Percentiles rank a stretch among this genome's conserved stretches.
Conservation (phyloP, 2,888 invertebrate genomes). For the Deilephila elpenor region DNA sequence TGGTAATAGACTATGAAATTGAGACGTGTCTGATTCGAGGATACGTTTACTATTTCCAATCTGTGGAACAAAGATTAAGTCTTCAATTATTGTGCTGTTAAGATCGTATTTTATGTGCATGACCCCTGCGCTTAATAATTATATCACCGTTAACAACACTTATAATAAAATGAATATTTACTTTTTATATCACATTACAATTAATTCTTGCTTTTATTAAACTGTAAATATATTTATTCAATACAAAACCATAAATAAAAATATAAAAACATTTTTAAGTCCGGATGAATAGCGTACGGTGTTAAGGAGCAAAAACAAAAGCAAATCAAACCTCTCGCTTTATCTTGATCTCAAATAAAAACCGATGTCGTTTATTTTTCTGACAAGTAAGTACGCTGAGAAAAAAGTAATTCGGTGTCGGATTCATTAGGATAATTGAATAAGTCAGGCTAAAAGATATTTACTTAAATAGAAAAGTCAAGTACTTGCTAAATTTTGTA, state of each 20-base stretch:
- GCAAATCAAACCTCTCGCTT: conserved; percentile 51
- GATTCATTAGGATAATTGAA: conserved; percentile 56
- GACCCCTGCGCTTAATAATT: no score
- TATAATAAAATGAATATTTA: not conserved
- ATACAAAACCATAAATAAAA: conserved; percentile 64
- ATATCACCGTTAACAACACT: not conserved
- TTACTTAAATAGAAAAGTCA: conserved; percentile 26
- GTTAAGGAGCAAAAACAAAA: conserved; percentile 61
- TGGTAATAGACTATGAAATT: no score
- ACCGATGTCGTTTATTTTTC: conserved; percentile 50
- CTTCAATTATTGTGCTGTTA: no score
- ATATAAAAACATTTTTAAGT: conserved; percentile 64
- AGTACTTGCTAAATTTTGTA: not conserved
- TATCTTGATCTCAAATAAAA: conserved; percentile 57
- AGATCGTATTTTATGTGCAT: no score
- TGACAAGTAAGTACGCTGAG: conserved; percentile 43
- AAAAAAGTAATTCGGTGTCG: conserved; percentile 44
- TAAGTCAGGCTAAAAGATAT: conserved; percentile 39
- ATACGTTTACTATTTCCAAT: no score
- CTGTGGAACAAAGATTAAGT: no score
- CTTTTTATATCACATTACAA: no score
- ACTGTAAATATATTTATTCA: conserved; percentile 46
- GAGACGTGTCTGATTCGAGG: no score
- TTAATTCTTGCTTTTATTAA: not conserved
- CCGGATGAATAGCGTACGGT: conserved; percentile 63